Evolutionary conservation across 2,797 vertebrate genomes (phyloP).

Genomic region (Hydrolagus colliei): DNA sequence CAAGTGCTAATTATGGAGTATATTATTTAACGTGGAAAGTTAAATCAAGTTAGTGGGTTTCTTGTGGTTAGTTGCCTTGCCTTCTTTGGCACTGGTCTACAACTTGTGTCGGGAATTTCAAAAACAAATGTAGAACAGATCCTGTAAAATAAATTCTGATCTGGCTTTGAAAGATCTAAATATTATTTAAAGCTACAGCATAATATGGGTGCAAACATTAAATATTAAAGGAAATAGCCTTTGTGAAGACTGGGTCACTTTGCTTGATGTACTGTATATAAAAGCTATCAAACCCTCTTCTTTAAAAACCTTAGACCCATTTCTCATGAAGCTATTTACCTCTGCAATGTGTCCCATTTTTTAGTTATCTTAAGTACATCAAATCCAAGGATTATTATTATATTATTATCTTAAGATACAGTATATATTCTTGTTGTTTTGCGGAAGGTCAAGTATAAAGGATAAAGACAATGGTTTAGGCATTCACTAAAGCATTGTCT

Average conservation of each 20-base stretch:
- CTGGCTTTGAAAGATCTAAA: background rate
- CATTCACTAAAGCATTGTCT: no score
- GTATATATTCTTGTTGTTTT: no score
- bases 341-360: no score
- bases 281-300: background rate
- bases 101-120: slow-evolving; percentile 8
- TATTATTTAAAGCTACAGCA: background rate
- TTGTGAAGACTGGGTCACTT: background rate
- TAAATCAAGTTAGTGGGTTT: slow-evolving; percentile 30
- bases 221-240: no score
- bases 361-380: no score
- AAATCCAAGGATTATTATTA: no score
- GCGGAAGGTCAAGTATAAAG: no score
- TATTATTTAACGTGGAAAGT: slow-evolving; percentile 27
- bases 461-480: no score
- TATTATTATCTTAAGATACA: no score
- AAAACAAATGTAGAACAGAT: slow-evolving; percentile 22
- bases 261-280: background rate
- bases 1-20: slow-evolving; percentile 31
- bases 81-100: slow-evolving; percentile 21
- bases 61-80: slow-evolving; percentile 28
- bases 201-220: background rate
- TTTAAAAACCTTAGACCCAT: background rate
- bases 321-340: background rate
- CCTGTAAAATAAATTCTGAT: slow-evolving; percentile 18